These are phyloP conservation scores for Agrotis puta DNA, from an alignment of 2,888 invertebrate genomes.

Conservation along the genomic window DNA sequence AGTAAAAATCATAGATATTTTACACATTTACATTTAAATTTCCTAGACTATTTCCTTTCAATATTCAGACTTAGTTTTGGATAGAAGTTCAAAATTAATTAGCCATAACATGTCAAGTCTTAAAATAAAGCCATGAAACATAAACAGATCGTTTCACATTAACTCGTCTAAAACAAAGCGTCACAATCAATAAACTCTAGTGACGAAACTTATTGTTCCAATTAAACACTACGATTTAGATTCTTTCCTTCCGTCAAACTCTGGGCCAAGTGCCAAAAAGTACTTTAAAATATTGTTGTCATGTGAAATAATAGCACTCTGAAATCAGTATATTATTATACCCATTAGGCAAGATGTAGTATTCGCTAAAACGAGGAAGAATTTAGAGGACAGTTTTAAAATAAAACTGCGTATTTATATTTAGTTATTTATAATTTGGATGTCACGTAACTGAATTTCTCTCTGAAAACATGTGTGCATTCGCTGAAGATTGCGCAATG, in stretches of 20 bases:
- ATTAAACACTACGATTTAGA: slow-evolving; percentile 73
- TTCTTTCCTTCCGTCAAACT: slow-evolving; percentile 80
- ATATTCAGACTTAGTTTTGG: background rate
- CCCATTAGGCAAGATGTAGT: slow-evolving; percentile 66
- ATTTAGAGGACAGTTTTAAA: slow-evolving; percentile 70
- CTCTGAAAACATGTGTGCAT: slow-evolving; percentile 34
- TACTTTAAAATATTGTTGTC: slow-evolving; percentile 77
- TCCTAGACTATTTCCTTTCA: too few relatives aligned
- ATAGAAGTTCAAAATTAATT: background rate
- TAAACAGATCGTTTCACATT: background rate
- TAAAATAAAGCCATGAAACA: background rate
- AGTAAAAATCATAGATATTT: background rate
- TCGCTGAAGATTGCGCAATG: slow-evolving; percentile 42
- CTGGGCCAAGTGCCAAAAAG: slow-evolving; percentile 82
- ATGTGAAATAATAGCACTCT: slow-evolving; percentile 70
- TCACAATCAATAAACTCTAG: slow-evolving; percentile 54
- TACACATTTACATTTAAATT: background rate
- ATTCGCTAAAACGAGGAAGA: slow-evolving; percentile 68
- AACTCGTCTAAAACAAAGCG: slow-evolving; percentile 9
- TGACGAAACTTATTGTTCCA: slow-evolving; percentile 72
- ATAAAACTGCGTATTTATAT: slow-evolving; percentile 68
- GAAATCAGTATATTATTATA: slow-evolving; percentile 71
- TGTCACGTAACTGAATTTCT: slow-evolving; percentile 48
- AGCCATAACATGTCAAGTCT: background rate
- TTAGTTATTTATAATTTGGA: slow-evolving; percentile 58